phyloP scores from a whole-genome alignment of 2,888 invertebrate genomes.

The Pterostichus niger region DNA sequence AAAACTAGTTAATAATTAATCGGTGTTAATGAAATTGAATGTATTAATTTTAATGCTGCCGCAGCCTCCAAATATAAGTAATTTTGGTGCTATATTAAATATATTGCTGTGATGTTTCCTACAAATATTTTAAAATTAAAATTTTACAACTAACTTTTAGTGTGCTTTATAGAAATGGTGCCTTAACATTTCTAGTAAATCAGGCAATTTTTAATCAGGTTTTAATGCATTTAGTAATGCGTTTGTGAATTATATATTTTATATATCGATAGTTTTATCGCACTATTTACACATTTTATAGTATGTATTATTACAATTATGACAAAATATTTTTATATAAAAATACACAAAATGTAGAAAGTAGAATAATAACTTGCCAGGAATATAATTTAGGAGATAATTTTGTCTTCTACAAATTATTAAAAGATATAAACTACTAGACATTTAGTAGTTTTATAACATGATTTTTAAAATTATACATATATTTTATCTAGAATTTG shows the following conservation, averaged over 20 bases:
- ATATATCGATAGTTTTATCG: conserved; percentile 18
- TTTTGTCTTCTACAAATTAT: conserved; percentile 15
- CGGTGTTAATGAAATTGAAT: no score
- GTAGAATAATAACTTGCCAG: conserved; percentile 37
- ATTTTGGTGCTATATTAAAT: conserved; percentile 49
- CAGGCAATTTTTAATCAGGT: background rate
- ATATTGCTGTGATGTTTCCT: conserved; percentile 51
- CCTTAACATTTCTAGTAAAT: conserved; percentile 19
- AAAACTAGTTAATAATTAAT: no score
- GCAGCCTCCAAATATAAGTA: conserved; percentile 21
- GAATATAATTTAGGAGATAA: background rate
- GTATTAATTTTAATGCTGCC: background rate
- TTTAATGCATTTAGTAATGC: conserved; percentile 9
- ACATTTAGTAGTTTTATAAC: background rate
- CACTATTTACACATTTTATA: conserved; percentile 35
- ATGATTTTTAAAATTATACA: background rate
- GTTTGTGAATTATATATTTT: conserved; percentile 34
- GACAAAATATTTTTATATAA: conserved; percentile 37
- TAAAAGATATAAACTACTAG: conserved; percentile 17
- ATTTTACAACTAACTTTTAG: conserved; percentile 7
- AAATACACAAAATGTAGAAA: background rate
- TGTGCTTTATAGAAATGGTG: conserved; percentile 29
- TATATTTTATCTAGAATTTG: conserved; percentile 10
- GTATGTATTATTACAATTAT: conserved; percentile 23
- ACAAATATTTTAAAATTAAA: conserved; percentile 43